These are phyloP conservation scores for Tetragonula clypearis DNA, from an alignment of 1,140 invertebrate genomes.

Conservation along the genomic window DNA sequence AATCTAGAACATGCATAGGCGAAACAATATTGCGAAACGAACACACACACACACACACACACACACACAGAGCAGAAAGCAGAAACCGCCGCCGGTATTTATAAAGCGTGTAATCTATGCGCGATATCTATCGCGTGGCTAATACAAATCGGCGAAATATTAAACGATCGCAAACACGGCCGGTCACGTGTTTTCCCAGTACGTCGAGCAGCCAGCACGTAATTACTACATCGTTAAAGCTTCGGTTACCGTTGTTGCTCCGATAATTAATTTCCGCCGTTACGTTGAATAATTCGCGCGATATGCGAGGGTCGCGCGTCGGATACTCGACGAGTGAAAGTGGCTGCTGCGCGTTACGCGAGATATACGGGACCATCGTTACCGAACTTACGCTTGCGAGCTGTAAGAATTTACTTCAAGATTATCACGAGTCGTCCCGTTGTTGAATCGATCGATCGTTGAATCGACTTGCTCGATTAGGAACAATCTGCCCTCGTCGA, in stretches of 20 bases:
- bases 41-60: neutral
- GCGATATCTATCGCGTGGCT: slow-evolving; percentile 4
- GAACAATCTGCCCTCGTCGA: too few species aligned
- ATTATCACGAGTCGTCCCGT: too few species aligned
- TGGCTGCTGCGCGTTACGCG: neutral
- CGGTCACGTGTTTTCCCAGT: neutral
- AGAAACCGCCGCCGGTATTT: neutral
- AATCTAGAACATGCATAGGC: neutral
- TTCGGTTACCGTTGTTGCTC: slow-evolving; percentile 29
- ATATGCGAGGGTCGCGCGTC: neutral
- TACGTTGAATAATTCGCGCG: slow-evolving; percentile 23
- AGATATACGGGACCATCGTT: neutral
- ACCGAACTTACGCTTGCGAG: neutral
- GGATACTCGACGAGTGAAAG: slow-evolving; percentile 15
- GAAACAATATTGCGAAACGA: neutral
- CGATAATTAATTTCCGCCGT: slow-evolving; percentile 41
- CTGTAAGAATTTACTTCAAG: neutral
- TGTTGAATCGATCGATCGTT: too few species aligned
- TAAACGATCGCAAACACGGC: slow-evolving; percentile 13
- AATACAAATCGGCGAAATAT: slow-evolving; percentile 38
- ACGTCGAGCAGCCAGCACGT: neutral
- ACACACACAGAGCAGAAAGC: too few species aligned
- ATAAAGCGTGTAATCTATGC: slow-evolving; percentile 23
- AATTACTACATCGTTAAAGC: slow-evolving; percentile 39
- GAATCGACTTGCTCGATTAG: too few species aligned